A percentile compares a stretch with the other conserved stretches of the same genome.
These are phyloP conservation scores for Holotrichia oblita DNA, from an alignment of 1,140 invertebrate species.

Conservation along the genomic window DNA sequence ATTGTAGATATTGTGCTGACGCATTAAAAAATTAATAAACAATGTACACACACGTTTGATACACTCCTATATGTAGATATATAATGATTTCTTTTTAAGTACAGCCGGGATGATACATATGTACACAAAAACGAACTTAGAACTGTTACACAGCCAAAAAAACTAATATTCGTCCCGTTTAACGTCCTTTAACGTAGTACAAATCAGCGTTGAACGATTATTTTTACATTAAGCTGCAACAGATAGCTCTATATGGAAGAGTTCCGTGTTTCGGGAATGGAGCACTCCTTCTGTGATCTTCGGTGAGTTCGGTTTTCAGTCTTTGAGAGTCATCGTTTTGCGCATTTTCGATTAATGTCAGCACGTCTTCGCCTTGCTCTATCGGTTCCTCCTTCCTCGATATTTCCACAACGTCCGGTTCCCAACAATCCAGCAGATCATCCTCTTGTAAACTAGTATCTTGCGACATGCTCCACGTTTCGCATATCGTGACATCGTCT, in stretches of 20 bases:
- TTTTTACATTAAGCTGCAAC: slow-evolving; percentile 57
- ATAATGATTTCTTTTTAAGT: not conserved
- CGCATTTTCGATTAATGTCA: slow-evolving; percentile 58
- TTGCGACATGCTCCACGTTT: slow-evolving; percentile 46
- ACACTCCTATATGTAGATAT: not conserved
- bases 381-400: not conserved
- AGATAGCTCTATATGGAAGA: slow-evolving; percentile 57
- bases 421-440: slow-evolving; percentile 48
- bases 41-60: not conserved
- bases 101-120: not conserved
- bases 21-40: not conserved
- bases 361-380: slow-evolving; percentile 51
- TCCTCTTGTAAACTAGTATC: slow-evolving; percentile 44
- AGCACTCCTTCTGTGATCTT: slow-evolving; percentile 46
- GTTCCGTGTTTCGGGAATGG: slow-evolving; percentile 47
- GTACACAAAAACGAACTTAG: not conserved
- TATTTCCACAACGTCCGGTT: slow-evolving; percentile 21
- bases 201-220: slow-evolving; percentile 38
- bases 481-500: slow-evolving; percentile 46
- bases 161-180: slow-evolving; percentile 32
- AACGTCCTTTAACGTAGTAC: slow-evolving; percentile 37
- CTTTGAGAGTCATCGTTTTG: slow-evolving; percentile 51
- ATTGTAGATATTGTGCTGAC: not conserved
- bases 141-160: slow-evolving; percentile 8
- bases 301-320: slow-evolving; percentile 52